phyloP scores from a whole-genome alignment of 2,888 invertebrate species.

The Punctoribates punctum region DNA sequence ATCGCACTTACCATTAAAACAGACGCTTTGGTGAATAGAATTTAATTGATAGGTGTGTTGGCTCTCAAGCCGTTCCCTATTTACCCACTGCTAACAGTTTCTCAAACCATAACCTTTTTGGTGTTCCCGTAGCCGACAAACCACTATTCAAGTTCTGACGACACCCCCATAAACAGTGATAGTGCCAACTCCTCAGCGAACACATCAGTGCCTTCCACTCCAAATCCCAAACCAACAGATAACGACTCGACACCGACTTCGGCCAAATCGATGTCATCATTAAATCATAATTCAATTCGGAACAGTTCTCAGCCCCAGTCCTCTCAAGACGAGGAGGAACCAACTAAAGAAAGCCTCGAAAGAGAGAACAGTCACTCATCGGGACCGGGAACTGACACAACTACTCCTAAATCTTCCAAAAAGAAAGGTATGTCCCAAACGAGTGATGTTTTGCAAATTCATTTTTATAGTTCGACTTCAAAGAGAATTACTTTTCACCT shows the following conservation, averaged over 20 bases:
- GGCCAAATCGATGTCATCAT: background rate
- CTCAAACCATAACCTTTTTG: background rate
- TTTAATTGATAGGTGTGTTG: too few species aligned
- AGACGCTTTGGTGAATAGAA: too few species aligned
- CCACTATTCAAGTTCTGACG: slow-evolving; percentile 11
- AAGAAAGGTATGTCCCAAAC: slow-evolving; percentile 44
- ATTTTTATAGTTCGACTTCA: too few species aligned
- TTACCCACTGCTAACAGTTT: too few species aligned
- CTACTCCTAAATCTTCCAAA: slow-evolving; percentile 37
- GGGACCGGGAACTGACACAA: slow-evolving; percentile 41
- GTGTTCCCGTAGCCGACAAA: background rate
- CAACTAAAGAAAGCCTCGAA: slow-evolving; percentile 45
- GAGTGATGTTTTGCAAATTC: too few species aligned
- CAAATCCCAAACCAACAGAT: background rate
- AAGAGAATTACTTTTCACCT: too few species aligned
- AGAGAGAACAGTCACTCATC: slow-evolving; percentile 42
- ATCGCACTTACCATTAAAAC: too few species aligned
- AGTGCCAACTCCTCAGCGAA: background rate
- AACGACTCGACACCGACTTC: background rate
- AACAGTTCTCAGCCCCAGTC: slow-evolving; percentile 38
- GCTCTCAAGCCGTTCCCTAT: too few species aligned
- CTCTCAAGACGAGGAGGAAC: slow-evolving; percentile 45
- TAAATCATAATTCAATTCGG: background rate
- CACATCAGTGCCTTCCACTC: slow-evolving; percentile 26
- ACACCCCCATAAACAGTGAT: background rate